These are phyloP conservation scores for Fundulus diaphanus DNA, from an alignment of 2,797 vertebrate species.

Conservation along the genomic window DNA sequence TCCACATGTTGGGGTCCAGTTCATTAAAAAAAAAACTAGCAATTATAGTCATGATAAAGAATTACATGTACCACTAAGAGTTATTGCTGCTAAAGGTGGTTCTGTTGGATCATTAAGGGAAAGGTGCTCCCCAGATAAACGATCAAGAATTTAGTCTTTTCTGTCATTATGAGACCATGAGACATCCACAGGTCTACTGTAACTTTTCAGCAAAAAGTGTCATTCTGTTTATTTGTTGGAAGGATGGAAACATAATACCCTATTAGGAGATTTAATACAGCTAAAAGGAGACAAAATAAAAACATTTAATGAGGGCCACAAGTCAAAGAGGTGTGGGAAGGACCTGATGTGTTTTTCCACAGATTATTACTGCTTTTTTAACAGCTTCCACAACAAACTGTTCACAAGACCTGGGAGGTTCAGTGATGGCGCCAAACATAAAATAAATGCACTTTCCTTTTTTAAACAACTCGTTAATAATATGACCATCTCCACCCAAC, in stretches of 20 bases:
- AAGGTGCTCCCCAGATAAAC: neutral
- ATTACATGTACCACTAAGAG: neutral
- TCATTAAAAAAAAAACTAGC: too few relatives aligned
- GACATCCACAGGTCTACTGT: neutral
- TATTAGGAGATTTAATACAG: neutral
- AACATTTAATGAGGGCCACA: neutral
- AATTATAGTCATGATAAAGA: too few relatives aligned
- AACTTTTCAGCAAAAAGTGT: neutral
- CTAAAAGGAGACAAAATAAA: neutral
- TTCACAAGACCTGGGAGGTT: neutral
- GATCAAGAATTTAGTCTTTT: too few relatives aligned
- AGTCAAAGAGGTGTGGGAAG: neutral
- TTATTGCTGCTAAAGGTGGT: neutral
- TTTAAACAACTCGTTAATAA: neutral
- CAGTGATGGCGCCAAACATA: neutral
- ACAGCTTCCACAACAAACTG: neutral
- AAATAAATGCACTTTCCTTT: conserved; percentile 34
- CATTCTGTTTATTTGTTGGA: neutral
- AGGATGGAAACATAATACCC: neutral
- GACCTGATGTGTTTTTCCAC: conserved; percentile 7
- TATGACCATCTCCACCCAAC: neutral
- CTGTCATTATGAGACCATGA: too few relatives aligned
- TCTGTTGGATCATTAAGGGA: neutral
- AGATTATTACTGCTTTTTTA: conserved; percentile 1
- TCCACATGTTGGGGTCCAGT: too few relatives aligned